Evolutionary conservation across 2,797 vertebrate species (phyloP).

Genomic region (Gymnothorax javanicus): DNA sequence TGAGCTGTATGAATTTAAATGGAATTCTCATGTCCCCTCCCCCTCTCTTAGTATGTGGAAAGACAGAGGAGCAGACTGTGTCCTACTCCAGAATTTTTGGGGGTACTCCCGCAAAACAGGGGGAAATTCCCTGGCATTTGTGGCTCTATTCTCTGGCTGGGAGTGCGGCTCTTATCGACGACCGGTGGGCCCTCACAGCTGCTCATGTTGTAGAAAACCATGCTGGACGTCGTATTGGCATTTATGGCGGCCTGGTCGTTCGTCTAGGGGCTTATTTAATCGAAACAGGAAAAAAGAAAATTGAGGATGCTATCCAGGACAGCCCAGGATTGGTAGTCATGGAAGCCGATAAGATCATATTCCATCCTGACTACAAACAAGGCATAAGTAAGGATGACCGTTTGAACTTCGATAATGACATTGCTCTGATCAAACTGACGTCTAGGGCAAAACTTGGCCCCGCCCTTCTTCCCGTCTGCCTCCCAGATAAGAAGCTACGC

Average conservation of each 20-base stretch:
- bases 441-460: slow-evolving; percentile 72
- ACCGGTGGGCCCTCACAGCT: slow-evolving; percentile 89
- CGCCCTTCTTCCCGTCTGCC: slow-evolving; percentile 79
- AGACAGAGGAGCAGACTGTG: slow-evolving; percentile 42
- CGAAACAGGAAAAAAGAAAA: background rate
- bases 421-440: slow-evolving; percentile 80
- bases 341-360: slow-evolving; percentile 64
- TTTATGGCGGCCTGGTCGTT: slow-evolving; percentile 56
- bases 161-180: slow-evolving; percentile 82
- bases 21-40: background rate
- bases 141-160: slow-evolving; percentile 56
- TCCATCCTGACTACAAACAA: slow-evolving; percentile 70
- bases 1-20: background rate
- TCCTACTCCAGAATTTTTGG: slow-evolving; percentile 74
- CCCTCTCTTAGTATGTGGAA: slow-evolving; percentile 79
- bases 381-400: rapidly evolving
- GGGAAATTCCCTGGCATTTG: slow-evolving; percentile 88
- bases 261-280: background rate
- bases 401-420: slow-evolving; percentile 79
- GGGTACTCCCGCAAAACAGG: slow-evolving; percentile 58
- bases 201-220: slow-evolving; percentile 77
- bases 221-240: rapidly evolving
- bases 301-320: rapidly evolving
- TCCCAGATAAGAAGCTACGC: slow-evolving; percentile 66
- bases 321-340: slow-evolving; percentile 33